A percentile compares a stretch with the other conserved stretches of the same genome.
Conservation (phyloP, 2,113 vertebrate species). For the Physeter macrocephalus region DNA sequence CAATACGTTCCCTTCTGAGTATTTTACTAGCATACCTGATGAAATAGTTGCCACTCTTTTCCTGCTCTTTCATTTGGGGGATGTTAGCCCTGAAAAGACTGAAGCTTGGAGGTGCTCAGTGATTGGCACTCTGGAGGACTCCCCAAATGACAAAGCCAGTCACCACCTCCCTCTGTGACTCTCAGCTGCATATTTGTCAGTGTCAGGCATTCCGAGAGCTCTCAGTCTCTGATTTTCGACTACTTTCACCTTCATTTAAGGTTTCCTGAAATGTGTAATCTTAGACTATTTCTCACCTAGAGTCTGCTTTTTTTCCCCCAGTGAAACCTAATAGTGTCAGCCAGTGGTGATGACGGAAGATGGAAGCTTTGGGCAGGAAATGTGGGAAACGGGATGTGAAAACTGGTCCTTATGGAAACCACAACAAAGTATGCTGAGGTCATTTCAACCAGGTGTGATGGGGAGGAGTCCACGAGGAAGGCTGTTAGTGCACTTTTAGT, state of each 20-base stretch:
- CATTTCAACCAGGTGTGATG: fast-evolving
- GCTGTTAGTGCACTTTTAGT: fast-evolving
- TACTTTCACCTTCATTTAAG: neutral
- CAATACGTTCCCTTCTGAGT: neutral
- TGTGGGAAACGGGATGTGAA: fast-evolving
- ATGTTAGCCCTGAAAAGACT: neutral
- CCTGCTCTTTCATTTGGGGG: neutral
- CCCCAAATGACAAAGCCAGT: neutral
- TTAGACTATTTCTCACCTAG: neutral
- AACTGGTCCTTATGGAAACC: fast-evolving
- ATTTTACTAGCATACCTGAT: neutral
- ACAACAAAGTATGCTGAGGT: fast-evolving
- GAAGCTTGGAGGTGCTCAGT: neutral
- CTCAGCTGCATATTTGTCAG: neutral
- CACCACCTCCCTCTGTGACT: neutral
- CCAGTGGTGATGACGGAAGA: neutral
- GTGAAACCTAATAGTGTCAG: too few species aligned
- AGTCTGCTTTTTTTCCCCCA: too few species aligned
- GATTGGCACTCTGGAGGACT: neutral
- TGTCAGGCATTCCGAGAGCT: neutral
- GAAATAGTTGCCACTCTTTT: neutral
- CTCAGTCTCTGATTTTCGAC: neutral
- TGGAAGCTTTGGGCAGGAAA: neutral
- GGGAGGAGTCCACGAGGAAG: fast-evolving
- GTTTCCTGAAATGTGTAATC: neutral